Evolutionary conservation across 2,797 vertebrate genomes (phyloP).

Genomic region (Pseudomugil tenellus): DNA sequence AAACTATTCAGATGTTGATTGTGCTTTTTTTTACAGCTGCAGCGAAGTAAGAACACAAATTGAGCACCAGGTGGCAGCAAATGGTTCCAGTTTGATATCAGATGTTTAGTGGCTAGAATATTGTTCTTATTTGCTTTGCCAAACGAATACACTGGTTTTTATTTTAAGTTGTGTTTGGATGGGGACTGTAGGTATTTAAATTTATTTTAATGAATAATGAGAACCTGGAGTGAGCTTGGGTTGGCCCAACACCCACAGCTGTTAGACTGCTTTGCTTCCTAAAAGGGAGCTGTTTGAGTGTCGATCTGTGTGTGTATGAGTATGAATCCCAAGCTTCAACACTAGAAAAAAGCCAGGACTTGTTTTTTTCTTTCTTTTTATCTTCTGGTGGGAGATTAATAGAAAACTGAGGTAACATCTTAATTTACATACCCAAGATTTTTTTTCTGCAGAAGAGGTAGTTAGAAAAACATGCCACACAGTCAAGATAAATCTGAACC

Average conservation of each 20-base stretch:
- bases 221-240: constrained; percentile 49
- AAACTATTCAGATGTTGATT: constrained; percentile 25
- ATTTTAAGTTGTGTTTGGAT: neutral
- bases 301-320: constrained; percentile 22
- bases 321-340: constrained; percentile 51
- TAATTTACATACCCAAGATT: constrained; percentile 11
- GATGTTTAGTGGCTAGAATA: neutral
- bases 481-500: constrained; percentile 67
- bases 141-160: neutral
- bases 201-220: constrained; percentile 38
- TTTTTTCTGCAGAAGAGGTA: no score
- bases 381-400: constrained; percentile 58
- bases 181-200: neutral
- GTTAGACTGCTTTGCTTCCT: constrained; percentile 53
- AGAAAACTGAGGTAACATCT: constrained; percentile 25
- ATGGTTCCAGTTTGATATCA: neutral
- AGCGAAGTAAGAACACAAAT: neutral
- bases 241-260: constrained; percentile 47
- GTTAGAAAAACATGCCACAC: constrained; percentile 31
- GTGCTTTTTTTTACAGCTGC: constrained; percentile 20
- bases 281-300: constrained; percentile 18
- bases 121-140: neutral
- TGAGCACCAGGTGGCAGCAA: constrained; percentile 69
- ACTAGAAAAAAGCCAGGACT: constrained; percentile 76
- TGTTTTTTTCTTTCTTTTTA: constrained; percentile 56